Evolutionary conservation across 2,113 vertebrate species (phyloP), one percentile per base, ranked within the genome.

Genomic region (Piprites chloris): DNA sequence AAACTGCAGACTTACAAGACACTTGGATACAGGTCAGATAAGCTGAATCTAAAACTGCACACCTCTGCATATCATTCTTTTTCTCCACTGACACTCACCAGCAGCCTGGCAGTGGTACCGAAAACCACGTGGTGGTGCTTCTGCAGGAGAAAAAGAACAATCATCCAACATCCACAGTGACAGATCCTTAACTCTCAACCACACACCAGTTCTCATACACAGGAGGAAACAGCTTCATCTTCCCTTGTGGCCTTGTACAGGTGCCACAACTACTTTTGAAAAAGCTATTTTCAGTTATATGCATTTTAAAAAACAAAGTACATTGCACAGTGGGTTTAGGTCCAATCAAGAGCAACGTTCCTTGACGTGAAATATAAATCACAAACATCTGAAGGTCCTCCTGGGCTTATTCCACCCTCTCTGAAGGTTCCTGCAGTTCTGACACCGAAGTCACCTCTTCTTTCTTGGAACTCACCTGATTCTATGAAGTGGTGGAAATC

Each of bases 81-180:
- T 82, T 42, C 42, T 85, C 77, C 53, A 52, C 0, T 35, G 59
- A 85, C 87, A 97, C 97, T 97, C 95, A 98, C 98, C 97, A 91
- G 98, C 98, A 94, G 96, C 84, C 95, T 98, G 98, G 90, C 98
- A 98, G 89, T 98, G 98, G 95, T 98, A 98, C 42, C 97, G 96
- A 97, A 98, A 98, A n/a, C 98, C 98, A 93, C 96, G 92, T 7
- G 98, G 98, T 76, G 98, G 97, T 44, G 93, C 90, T 90, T 98
- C 98, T 98, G 76, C 17, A 97, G 87, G 5, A 68, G 19, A 91
- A 93, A 86, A n/a, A 37, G 67, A 27, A 9, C n/a, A 71, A 80
- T 21, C 59, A 89, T n/a, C 44, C 44, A 69, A 18, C 44, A 80
- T 49, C 10, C 46, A 44, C 37, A 59, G 6, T 2, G 8, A 78